Conservation (phyloP, 2,113 vertebrate species). For the Zosterops hypoxanthus region DNA sequence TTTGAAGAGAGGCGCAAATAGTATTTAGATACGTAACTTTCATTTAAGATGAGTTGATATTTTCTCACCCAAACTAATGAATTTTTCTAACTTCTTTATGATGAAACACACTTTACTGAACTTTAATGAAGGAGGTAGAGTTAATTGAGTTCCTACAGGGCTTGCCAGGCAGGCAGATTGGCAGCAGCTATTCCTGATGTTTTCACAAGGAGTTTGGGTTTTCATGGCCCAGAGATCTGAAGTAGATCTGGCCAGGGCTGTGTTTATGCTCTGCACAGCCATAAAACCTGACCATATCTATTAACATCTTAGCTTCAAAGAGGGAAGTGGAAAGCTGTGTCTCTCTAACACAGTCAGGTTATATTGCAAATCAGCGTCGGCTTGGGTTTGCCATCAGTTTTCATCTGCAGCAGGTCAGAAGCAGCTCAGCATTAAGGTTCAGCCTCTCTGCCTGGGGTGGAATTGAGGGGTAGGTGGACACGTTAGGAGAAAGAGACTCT, state of each 20-base stretch:
- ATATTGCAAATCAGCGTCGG: background rate
- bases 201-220: background rate
- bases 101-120: background rate
- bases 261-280: background rate
- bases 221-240: background rate
- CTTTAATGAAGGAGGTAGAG: background rate
- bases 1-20: fast-evolving
- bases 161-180: background rate
- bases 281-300: background rate
- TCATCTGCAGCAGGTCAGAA: background rate
- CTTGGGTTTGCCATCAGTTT: background rate
- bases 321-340: background rate
- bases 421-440: background rate
- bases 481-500: background rate
- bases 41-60: background rate
- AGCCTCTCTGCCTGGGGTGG: background rate
- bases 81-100: background rate
- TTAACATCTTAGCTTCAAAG: background rate
- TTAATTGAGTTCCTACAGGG: background rate
- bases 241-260: background rate
- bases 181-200: background rate
- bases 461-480: background rate
- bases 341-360: background rate
- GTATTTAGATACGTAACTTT: background rate
- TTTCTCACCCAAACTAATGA: background rate